Base-by-base conservation (phyloP, 2,888 invertebrate genomes). In the Tinea semifulvella region DNA sequence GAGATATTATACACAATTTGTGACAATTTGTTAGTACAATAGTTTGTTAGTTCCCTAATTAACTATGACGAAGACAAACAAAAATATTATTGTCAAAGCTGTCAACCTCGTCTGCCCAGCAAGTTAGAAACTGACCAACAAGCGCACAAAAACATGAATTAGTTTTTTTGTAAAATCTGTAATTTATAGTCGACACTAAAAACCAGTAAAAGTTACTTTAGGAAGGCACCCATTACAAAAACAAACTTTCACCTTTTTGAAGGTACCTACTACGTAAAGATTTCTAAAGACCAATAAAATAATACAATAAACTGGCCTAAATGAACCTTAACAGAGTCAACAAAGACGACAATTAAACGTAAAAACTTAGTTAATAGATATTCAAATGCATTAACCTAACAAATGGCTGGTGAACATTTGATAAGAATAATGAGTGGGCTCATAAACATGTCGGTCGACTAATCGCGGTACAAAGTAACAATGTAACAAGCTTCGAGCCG, bases 231-330 rank as follows among this genome's bases (percentile, higher is more conserved):
- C 13, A 2, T 31, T 3, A 31, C 31, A 31, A 31, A 31, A 31
- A n/a, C 13, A 31, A 31, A 31, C 31, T 31, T 31, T 31, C 31
- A 31, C 31, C 31, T 31, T 31, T 31, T 31, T 31, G 22, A 31
- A 31, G 14, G 13, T n/a, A n/a, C n/a, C n/a, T n/a, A n/a, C 11
- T 13, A 31, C 11, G n/a, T 31, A 31, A 31, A 31, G 31, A 31
- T 14, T 14, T 31, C 31, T 31, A 13, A 31, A 31, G 31, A n/a
- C 13, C 13, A 31, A 31, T 27, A 31, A 31, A 31, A 31, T 31
- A 31, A 31, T 31, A 13, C 31, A 31, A 31, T 31, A 31, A 31
- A 31, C 11, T 7, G 6, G 6, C 6, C 13, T 31, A 14, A 31
- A 31, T 31, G 31, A 31, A 31, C 31, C 31, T 31, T 31, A 31